These are phyloP conservation scores for Eumerus sabulonum DNA, from an alignment of 2,888 invertebrate species.

Conservation along the genomic window DNA sequence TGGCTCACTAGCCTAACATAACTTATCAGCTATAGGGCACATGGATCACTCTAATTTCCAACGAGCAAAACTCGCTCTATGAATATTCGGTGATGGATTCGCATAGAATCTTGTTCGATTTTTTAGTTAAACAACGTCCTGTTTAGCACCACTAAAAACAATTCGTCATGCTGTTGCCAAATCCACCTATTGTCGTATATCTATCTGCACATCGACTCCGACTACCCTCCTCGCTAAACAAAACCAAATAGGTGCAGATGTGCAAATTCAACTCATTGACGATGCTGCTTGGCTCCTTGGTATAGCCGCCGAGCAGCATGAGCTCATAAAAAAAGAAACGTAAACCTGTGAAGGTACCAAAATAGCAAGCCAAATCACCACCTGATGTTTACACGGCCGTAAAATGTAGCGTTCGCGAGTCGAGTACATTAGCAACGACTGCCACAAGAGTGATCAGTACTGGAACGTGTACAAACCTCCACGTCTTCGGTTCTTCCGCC, in stretches of 20 bases:
- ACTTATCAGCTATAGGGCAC: no score
- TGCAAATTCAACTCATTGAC: not conserved
- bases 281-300: not conserved
- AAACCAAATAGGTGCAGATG: not conserved
- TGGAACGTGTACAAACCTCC: not conserved
- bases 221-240: not conserved
- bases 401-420: not conserved
- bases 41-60: no score
- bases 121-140: no score
- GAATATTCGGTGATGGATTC: no score
- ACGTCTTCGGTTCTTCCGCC: no score
- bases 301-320: not conserved
- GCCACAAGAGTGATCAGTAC: not conserved
- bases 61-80: no score
- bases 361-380: conserved; percentile 4
- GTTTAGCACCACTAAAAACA: no score
- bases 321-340: not conserved
- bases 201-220: no score
- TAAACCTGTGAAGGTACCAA: not conserved
- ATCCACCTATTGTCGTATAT: no score
- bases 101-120: no score
- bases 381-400: conserved; percentile 11
- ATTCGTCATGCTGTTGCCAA: no score
- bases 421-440: not conserved
- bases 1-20: no score